phyloP scores from a whole-genome alignment of 2,888 invertebrate species.

The Athalia rosae region DNA sequence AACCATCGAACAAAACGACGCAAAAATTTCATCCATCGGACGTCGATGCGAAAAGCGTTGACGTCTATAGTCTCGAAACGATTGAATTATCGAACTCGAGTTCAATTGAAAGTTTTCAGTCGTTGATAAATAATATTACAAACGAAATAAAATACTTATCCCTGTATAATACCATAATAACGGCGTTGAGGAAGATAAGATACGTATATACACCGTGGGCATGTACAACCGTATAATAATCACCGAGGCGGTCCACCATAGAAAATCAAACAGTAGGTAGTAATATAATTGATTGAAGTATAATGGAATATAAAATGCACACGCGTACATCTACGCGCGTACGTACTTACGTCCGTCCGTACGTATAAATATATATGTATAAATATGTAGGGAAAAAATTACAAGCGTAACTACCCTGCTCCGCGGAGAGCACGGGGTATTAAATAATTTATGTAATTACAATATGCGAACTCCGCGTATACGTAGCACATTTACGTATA shows the following conservation, averaged over 20 bases:
- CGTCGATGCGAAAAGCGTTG: not conserved
- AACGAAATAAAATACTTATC: no score
- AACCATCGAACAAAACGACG: not conserved
- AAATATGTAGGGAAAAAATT: not conserved
- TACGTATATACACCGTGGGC: no score
- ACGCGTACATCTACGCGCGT: not conserved
- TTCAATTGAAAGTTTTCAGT: no score
- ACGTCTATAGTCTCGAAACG: no score
- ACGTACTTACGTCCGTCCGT: not conserved
- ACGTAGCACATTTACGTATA: not conserved
- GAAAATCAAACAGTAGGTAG: not conserved
- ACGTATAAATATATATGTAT: not conserved
- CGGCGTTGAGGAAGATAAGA: no score
- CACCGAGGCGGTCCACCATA: not conserved
- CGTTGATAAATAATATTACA: no score
- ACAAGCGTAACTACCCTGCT: not conserved
- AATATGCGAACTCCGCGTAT: slow-evolving; percentile 58
- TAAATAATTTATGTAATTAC: slow-evolving; percentile 70
- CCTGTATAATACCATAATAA: no score
- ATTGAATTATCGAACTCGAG: no score
- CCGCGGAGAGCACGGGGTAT: slow-evolving; percentile 48
- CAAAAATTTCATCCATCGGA: not conserved
- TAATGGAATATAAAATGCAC: not conserved
- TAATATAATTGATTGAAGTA: slow-evolving; percentile 2
- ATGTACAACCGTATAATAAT: not conserved